phyloP scores from a whole-genome alignment of 2,888 invertebrate species.

The Ctenicera cuprea region DNA sequence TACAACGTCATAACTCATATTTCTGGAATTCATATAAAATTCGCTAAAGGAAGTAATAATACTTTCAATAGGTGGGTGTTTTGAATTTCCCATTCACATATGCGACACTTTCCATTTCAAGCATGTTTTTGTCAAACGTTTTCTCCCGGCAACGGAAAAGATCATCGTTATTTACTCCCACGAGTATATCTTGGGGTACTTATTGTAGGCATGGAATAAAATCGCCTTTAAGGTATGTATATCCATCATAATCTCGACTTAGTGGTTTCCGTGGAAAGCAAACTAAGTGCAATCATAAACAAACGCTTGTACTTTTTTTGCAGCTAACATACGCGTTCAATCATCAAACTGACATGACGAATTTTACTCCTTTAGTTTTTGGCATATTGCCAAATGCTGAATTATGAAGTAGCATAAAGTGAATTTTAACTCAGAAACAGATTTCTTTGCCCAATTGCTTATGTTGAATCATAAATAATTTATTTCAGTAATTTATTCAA shows the following conservation, averaged over 20 bases:
- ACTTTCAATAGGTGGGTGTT: constrained; percentile 29
- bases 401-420: too few species aligned
- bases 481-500: too few species aligned
- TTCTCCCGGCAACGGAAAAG: constrained; percentile 13
- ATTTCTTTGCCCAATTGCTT: too few species aligned
- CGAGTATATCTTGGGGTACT: background rate
- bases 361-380: too few species aligned
- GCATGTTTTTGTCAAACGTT: constrained; percentile 22
- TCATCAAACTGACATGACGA: too few species aligned
- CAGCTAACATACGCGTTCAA: too few species aligned
- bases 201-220: background rate
- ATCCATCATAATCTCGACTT: constrained; percentile 6
- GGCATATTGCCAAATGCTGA: too few species aligned
- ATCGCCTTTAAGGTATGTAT: constrained; percentile 10
- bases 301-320: background rate
- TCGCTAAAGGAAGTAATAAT: constrained; percentile 32
- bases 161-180: constrained; percentile 18
- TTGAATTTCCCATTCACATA: constrained; percentile 28
- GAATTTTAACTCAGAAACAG: too few species aligned
- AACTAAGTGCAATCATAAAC: constrained; percentile 1
- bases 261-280: background rate
- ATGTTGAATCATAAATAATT: too few species aligned
- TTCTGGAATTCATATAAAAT: constrained; percentile 19
- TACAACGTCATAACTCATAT: background rate
- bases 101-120: constrained; percentile 30